Evolutionary conservation across 1,140 invertebrate species (phyloP).

Genomic region (Nilaparvata lugens): DNA sequence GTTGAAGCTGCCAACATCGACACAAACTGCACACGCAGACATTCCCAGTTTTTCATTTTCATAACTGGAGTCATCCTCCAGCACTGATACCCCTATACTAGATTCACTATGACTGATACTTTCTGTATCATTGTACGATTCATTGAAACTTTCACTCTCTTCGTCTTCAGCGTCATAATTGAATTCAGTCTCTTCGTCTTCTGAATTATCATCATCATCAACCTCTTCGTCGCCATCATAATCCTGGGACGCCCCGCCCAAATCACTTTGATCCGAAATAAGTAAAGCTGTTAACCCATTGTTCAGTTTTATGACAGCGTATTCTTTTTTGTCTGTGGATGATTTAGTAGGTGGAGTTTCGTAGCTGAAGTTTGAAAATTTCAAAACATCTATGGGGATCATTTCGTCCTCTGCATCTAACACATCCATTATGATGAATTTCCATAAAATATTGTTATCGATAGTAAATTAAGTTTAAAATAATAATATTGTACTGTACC

Average conservation of each 20-base stretch:
- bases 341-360: constrained; percentile 10
- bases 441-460: no score
- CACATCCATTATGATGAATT: no score
- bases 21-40: constrained; percentile 59
- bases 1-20: constrained; percentile 45
- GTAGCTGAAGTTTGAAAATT: no score
- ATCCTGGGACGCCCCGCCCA: neutral
- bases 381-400: no score
- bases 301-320: constrained; percentile 18
- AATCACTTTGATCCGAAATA: constrained; percentile 11
- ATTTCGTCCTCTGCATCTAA: no score
- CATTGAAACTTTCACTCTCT: constrained; percentile 38
- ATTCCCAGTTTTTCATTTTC: constrained; percentile 29
- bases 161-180: neutral
- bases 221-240: neutral
- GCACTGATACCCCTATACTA: no score
- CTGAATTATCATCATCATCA: neutral
- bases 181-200: neutral
- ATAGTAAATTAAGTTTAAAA: no score
- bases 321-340: constrained; percentile 18
- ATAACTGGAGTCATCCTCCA: no score
- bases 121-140: constrained; percentile 59
- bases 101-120: constrained; percentile 25
- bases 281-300: constrained; percentile 21
- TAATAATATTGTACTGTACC: no score